Evolutionary conservation across 2,113 vertebrate genomes (phyloP).

Genomic region (Alexandromys fortis): DNA sequence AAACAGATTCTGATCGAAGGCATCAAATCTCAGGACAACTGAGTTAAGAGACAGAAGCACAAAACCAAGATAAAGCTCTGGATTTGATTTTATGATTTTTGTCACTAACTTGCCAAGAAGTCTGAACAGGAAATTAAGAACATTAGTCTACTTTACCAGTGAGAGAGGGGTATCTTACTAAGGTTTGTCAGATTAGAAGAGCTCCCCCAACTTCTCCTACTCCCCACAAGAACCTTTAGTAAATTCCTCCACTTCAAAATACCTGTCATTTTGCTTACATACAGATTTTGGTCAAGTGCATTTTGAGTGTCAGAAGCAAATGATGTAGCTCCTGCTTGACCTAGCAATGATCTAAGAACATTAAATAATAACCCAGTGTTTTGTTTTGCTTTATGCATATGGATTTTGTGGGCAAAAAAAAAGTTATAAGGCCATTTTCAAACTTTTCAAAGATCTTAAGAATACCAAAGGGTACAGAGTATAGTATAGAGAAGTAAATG

Average conservation of each 20-base stretch:
- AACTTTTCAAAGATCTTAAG: constrained; percentile 33
- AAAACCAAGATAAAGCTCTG: neutral
- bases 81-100: constrained; percentile 47
- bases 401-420: neutral
- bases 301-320: neutral
- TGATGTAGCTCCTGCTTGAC: neutral
- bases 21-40: neutral
- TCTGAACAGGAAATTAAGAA: constrained; percentile 5
- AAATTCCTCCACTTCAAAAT: constrained; percentile 4
- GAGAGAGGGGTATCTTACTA: neutral
- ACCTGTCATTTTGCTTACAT: constrained; percentile 13
- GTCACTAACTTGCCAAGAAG: constrained; percentile 2
- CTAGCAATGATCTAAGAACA: neutral
- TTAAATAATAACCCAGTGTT: constrained; percentile 11
- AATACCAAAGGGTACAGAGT: neutral
- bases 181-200: constrained; percentile 40
- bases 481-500: neutral
- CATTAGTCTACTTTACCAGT: neutral
- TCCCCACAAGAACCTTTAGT: neutral
- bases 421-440: constrained; percentile 24
- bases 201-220: neutral
- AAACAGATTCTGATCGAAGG: constrained; percentile 9
- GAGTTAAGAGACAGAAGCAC: constrained; percentile 16
- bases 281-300: constrained; percentile 4
- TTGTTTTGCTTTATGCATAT: constrained; percentile 23